Conservation (phyloP, 1,140 invertebrate genomes). For the Sycophila sp. region DNA sequence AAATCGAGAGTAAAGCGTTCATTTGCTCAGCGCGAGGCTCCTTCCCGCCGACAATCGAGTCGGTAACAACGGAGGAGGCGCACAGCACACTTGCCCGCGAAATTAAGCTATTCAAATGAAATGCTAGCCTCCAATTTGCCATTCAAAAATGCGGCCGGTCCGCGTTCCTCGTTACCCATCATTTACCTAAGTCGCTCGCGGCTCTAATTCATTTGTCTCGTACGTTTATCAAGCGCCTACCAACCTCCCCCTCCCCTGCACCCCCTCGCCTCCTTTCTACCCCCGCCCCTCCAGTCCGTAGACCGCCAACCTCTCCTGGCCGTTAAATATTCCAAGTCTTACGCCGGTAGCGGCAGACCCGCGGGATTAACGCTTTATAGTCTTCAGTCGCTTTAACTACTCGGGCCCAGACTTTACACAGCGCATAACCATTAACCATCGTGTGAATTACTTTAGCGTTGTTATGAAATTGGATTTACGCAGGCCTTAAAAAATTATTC, state of each 20-base stretch:
- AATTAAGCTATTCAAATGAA: conserved; percentile 52
- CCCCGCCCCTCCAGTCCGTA: too few species aligned
- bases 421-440: conserved; percentile 23
- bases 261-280: too few species aligned
- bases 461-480: conserved; percentile 23
- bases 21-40: too few species aligned
- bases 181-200: conserved; percentile 47
- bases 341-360: background rate
- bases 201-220: conserved; percentile 51
- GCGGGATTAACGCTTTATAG: conserved; percentile 35
- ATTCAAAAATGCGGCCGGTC: conserved; percentile 49
- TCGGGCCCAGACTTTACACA: conserved; percentile 27
- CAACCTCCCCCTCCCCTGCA: too few species aligned
- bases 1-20: too few species aligned
- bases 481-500: background rate
- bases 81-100: too few species aligned
- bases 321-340: conserved; percentile 48
- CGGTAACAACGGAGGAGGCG: too few species aligned
- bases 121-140: conserved; percentile 49
- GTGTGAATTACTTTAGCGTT: conserved; percentile 18
- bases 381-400: conserved; percentile 29
- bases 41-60: too few species aligned
- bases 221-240: conserved; percentile 23
- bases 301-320: too few species aligned
- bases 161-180: conserved; percentile 44